Conservation (phyloP, 1,140 invertebrate genomes). For the Drosophila tsacasi region DNA sequence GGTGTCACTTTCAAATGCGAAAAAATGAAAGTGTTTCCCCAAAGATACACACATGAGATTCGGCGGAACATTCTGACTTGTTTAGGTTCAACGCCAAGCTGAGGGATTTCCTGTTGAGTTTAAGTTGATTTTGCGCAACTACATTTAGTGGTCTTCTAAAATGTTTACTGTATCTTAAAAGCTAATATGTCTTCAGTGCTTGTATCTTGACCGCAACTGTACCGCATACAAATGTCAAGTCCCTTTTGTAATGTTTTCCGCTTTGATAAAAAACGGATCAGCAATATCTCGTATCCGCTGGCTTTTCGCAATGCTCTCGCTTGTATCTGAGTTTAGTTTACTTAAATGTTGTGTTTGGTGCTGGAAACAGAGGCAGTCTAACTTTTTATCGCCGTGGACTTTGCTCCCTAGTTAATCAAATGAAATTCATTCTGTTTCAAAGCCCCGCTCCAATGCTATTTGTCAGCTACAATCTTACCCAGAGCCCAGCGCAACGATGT, state of each 20-base stretch:
- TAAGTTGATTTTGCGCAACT: background rate
- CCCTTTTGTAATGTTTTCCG: constrained; percentile 3
- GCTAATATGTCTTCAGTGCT: background rate
- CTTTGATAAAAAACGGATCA: constrained; percentile 19
- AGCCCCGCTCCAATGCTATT: constrained; percentile 13
- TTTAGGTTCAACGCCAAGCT: background rate
- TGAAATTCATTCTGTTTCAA: constrained; percentile 12
- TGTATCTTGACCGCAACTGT: background rate
- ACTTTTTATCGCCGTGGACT: constrained; percentile 18
- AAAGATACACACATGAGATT: constrained; percentile 7
- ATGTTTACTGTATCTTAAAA: background rate
- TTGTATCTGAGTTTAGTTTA: constrained; percentile 29
- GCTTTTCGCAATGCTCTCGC: constrained; percentile 13
- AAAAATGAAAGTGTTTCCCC: constrained; percentile 56
- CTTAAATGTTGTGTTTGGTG: constrained; percentile 6
- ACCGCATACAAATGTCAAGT: constrained; percentile 3
- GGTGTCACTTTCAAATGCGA: constrained; percentile 31
- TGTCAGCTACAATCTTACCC: constrained; percentile 35
- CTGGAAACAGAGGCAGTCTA: constrained; percentile 10
- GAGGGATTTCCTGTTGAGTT: background rate
- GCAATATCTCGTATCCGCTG: constrained; percentile 42
- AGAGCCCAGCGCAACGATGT: background rate
- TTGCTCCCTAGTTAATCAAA: constrained; percentile 27
- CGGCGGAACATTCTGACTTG: background rate
- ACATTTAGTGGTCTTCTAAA: background rate